Evolutionary conservation across 2,888 invertebrate genomes (phyloP).

Genomic region (Acleris sparsana): DNA sequence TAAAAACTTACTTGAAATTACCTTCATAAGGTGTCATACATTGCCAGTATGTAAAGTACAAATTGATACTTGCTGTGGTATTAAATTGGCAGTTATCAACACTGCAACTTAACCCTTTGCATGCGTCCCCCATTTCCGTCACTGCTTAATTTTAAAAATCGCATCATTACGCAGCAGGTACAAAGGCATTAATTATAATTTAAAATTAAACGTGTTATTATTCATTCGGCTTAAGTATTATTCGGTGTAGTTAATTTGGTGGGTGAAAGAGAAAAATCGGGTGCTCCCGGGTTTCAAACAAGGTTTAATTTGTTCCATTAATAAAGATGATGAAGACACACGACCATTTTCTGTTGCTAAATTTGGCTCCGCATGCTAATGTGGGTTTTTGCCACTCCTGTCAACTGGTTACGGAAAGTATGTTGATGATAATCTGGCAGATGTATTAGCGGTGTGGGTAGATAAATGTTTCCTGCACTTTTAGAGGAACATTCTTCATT

Average conservation of each 20-base stretch:
- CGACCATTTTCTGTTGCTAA: slow-evolving; percentile 48
- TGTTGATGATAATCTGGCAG: slow-evolving; percentile 23
- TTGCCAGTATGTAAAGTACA: no score
- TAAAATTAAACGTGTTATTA: slow-evolving; percentile 52
- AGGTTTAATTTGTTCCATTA: slow-evolving; percentile 77
- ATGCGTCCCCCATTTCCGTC: neutral
- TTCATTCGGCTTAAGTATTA: slow-evolving; percentile 64
- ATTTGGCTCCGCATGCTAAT: slow-evolving; percentile 47
- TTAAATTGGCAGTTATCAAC: no score
- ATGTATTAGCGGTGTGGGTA: slow-evolving; percentile 21
- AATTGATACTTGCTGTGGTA: no score
- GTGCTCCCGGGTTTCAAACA: slow-evolving; percentile 56
- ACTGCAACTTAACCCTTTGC: slow-evolving; percentile 4
- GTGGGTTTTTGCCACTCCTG: slow-evolving; percentile 43
- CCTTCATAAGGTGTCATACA: no score
- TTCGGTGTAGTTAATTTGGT: slow-evolving; percentile 76
- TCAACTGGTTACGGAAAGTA: slow-evolving; percentile 39
- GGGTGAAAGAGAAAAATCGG: slow-evolving; percentile 72
- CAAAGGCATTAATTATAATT: slow-evolving; percentile 38
- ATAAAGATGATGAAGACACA: slow-evolving; percentile 72
- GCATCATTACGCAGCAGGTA: slow-evolving; percentile 30
- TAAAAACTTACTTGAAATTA: no score
- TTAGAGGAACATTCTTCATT: slow-evolving; percentile 19
- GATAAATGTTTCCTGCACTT: slow-evolving; percentile 11
- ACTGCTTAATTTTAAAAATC: slow-evolving; percentile 30